phyloP scores from a whole-genome alignment of 2,797 vertebrate species.

The Ptychadena robeensis region DNA sequence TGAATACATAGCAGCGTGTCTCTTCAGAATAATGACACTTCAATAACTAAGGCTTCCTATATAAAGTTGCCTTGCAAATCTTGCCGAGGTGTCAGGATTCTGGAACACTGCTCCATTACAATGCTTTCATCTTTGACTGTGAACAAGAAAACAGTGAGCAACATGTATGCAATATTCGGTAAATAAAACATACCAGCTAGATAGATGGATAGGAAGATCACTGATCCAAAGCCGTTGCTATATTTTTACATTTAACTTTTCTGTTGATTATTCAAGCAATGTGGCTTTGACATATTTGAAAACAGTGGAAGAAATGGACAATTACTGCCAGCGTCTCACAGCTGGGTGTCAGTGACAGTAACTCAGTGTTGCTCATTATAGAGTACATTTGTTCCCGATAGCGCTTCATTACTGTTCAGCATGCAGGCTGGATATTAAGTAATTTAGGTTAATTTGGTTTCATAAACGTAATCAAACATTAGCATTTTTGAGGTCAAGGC shows the following conservation, averaged over 20 bases:
- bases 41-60: conserved; percentile 27
- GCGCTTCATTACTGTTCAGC: conserved; percentile 14
- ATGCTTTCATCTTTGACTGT: background rate
- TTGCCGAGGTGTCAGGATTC: conserved; percentile 4
- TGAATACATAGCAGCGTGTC: conserved; percentile 44
- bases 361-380: conserved; percentile 23
- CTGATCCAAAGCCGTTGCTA: background rate
- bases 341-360: conserved; percentile 25
- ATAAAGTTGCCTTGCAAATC: conserved; percentile 53
- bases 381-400: conserved; percentile 21
- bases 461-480: conserved; percentile 9
- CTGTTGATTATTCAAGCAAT: conserved; percentile 7
- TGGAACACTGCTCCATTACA: background rate
- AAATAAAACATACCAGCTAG: background rate
- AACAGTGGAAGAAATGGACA: background rate
- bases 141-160: background rate
- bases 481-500: background rate
- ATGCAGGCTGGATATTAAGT: background rate
- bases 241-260: background rate
- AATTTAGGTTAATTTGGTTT: conserved; percentile 7
- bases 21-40: conserved; percentile 50
- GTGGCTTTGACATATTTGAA: background rate
- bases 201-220: background rate
- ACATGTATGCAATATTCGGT: background rate
- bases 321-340: conserved; percentile 23